Base-by-base conservation (phyloP, 2,888 invertebrate genomes). In the Drosophila melanocephala region DNA sequence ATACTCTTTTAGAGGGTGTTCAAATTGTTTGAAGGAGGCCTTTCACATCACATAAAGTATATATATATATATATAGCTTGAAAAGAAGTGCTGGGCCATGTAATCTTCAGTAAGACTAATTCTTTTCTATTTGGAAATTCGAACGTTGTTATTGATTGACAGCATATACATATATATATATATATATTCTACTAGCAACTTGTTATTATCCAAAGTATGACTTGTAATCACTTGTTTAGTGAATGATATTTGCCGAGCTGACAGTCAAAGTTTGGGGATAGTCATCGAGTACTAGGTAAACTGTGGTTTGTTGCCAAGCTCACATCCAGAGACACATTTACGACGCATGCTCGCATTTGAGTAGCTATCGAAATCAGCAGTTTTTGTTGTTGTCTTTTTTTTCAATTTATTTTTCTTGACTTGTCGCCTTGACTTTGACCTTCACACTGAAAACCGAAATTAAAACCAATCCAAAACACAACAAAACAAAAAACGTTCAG, bases 371-470 rank as follows among this genome's bases (percentile, higher is more conserved):
- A 53, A 79, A 68, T 72, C 75, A 71, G 65, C 70, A 66, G 53
- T 55, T 71, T 51, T 69, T 60, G 5, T 35, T 47, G 35, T 33
- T 47, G 50, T 16, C 22, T 22, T 59, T 56, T 35, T n/a, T 50
- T 42, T 44, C 16, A 9, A 30, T 35, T 53, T 55, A 26, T 53
- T 52, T 69, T 74, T 42, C 37, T 50, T 59, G 58, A 44, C 30
- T 55, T 53, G 66, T 67, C 55, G 77, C 79, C 66, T 75, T 77
- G 79, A 78, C 80, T 78, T 90, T 88, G 86, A 86, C 85, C 85
- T 86, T 90, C 88, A 86, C 83, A 88, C 83, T 77, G 75, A 80
- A 85, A 83, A 63, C 72, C 64, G 72, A 87, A 85, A 77, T 81
- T 80, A 77, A 80, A 87, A 61, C 74, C 77, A 87, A 82, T 66